Conservation (phyloP, 2,797 vertebrate genomes). For the Enteromius thamalakanensis region DNA sequence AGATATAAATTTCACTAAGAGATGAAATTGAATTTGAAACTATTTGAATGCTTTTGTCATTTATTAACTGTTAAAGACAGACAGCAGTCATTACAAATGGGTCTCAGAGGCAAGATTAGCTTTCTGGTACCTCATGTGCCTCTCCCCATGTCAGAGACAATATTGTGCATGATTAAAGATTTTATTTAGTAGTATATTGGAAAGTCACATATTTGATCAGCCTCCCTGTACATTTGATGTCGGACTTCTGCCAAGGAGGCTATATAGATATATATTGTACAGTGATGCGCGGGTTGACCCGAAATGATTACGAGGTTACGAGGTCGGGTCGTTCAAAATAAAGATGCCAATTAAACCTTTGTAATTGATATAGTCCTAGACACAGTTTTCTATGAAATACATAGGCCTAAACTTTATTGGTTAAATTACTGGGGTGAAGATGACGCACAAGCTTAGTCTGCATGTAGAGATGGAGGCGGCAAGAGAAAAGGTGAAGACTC, state of each 20-base stretch:
- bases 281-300: too few species aligned
- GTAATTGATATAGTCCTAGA: too few species aligned
- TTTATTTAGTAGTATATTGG: conserved; percentile 12
- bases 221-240: conserved; percentile 20
- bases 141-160: conserved; percentile 15
- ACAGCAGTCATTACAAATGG: background rate
- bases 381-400: too few species aligned
- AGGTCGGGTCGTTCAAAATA: too few species aligned
- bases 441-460: too few species aligned
- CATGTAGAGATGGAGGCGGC: too few species aligned
- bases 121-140: background rate
- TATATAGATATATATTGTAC: conserved; percentile 5
- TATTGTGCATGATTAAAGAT: background rate
- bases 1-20: background rate
- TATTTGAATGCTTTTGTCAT: background rate
- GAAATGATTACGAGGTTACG: too few species aligned
- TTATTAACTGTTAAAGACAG: background rate
- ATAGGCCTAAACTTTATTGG: too few species aligned
- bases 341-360: too few species aligned
- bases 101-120: background rate
- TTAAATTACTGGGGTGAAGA: too few species aligned
- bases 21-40: background rate
- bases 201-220: background rate
- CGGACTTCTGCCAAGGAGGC: conserved; percentile 48
- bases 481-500: too few species aligned